phyloP scores from a whole-genome alignment of 2,113 vertebrate species.

The Pitta sordida region DNA sequence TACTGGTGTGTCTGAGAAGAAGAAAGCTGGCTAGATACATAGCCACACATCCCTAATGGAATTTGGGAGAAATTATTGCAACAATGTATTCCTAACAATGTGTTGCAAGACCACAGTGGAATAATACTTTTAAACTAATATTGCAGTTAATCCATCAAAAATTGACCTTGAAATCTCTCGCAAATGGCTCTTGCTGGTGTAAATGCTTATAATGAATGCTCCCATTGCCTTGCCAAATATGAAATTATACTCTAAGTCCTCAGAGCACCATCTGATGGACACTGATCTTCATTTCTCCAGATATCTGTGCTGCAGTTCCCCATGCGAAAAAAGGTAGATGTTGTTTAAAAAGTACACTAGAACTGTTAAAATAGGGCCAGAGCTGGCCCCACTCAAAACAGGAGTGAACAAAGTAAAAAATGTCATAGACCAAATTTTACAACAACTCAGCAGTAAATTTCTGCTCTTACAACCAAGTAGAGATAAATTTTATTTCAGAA shows the following conservation, averaged over 20 bases:
- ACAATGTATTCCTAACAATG: background rate
- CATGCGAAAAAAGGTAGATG: background rate
- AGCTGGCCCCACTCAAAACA: background rate
- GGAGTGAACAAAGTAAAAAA: background rate
- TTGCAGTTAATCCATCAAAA: conserved; percentile 38
- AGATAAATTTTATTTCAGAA: background rate
- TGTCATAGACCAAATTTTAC: background rate
- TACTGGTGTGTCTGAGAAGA: background rate
- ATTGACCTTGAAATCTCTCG: background rate
- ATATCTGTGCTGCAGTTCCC: background rate
- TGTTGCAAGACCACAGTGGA: background rate
- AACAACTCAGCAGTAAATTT: background rate
- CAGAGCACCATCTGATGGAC: background rate
- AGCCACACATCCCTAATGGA: background rate
- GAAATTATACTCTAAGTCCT: background rate
- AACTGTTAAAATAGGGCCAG: background rate
- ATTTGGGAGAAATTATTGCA: background rate
- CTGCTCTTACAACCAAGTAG: background rate
- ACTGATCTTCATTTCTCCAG: background rate
- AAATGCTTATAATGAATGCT: background rate
- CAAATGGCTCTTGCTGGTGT: background rate
- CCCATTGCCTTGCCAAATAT: background rate
- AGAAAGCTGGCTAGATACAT: background rate
- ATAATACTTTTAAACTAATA: conserved; percentile 6
- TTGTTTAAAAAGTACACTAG: background rate